These are phyloP conservation scores for Indicator maculatus DNA, from an alignment of 2,113 vertebrate species.

Conservation along the genomic window DNA sequence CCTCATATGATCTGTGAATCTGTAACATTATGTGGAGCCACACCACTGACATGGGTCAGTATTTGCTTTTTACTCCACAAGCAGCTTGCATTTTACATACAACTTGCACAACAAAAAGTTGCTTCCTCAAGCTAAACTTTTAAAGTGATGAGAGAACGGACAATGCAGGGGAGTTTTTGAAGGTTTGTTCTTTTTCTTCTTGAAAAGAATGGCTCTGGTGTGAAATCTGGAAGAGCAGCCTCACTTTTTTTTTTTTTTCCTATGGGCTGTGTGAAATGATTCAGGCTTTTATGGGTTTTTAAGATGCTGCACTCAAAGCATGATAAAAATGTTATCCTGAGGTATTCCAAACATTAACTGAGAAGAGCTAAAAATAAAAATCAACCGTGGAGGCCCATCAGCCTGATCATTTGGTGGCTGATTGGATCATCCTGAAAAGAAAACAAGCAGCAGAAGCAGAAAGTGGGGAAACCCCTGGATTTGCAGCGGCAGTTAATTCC, in stretches of 20 bases:
- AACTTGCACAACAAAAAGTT: not conserved
- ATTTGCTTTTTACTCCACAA: not conserved
- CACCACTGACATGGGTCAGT: not conserved
- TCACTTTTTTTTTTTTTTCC: not conserved
- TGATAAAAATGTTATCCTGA: not conserved
- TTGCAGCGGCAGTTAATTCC: not conserved
- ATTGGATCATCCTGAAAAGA: not conserved
- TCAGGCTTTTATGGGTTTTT: not conserved
- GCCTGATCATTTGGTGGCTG: not conserved
- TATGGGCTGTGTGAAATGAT: not conserved
- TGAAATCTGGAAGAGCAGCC: not conserved
- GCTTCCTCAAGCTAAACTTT: not conserved
- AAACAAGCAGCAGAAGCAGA: not conserved
- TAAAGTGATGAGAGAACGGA: not conserved
- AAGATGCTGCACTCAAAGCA: not conserved
- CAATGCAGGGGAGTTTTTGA: accelerated
- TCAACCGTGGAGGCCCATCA: accelerated
- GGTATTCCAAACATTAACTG: not conserved
- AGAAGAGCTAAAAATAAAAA: not conserved
- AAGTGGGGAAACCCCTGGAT: too few relatives aligned
- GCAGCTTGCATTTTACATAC: not conserved
- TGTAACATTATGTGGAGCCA: not conserved
- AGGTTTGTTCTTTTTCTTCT: not conserved
- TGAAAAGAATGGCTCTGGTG: not conserved
- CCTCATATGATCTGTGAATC: too few relatives aligned